Evolutionary conservation across 2,797 vertebrate species (phyloP).

Genomic region (Neoniphon sammara): DNA sequence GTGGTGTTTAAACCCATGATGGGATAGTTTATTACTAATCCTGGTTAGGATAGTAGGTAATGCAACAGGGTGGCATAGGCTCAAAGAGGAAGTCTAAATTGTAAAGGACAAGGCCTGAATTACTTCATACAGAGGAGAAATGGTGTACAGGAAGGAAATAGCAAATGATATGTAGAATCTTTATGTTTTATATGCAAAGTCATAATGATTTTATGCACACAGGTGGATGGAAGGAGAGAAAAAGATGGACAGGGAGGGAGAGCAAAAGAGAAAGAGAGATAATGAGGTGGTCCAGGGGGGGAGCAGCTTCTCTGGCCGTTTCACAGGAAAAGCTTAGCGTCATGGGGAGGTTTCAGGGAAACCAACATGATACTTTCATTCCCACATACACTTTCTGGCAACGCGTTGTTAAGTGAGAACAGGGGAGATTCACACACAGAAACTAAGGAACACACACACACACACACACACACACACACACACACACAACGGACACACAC

Average conservation of each 20-base stretch:
- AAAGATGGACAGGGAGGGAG: background rate
- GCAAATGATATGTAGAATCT: background rate
- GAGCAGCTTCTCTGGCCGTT: slow-evolving; percentile 30
- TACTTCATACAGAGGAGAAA: background rate
- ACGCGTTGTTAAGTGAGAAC: background rate
- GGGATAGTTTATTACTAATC: background rate
- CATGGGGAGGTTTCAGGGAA: slow-evolving; percentile 38
- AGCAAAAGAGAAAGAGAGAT: background rate
- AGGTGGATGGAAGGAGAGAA: background rate
- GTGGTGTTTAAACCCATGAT: background rate
- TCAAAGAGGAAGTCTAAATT: background rate
- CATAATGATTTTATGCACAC: background rate
- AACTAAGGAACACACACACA: background rate
- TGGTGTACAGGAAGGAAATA: background rate
- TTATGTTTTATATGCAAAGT: background rate
- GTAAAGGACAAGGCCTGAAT: no score
- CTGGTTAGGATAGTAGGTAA: background rate
- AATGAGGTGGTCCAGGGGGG: background rate
- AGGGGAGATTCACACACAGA: slow-evolving; percentile 6
- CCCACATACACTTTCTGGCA: background rate
- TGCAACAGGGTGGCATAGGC: background rate
- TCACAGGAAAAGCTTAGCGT: slow-evolving; percentile 12
- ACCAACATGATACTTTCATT: background rate
- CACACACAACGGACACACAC: background rate
- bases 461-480: no score